These are phyloP conservation scores for Calcarius lapponicus DNA, from an alignment of 2,797 vertebrate genomes.

Conservation along the genomic window DNA sequence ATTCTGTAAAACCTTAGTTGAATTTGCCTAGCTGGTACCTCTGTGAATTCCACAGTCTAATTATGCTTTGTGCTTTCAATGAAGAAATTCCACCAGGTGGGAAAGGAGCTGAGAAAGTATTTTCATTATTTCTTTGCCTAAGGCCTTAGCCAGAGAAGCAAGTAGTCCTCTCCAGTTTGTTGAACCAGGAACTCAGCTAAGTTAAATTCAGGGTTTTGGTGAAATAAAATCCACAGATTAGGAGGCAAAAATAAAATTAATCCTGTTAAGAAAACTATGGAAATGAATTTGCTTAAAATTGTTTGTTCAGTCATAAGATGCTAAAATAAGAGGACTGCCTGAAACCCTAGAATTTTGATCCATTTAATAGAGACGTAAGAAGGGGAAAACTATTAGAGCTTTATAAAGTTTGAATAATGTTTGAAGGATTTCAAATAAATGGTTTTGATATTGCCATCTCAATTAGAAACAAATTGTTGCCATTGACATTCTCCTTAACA, in stretches of 20 bases:
- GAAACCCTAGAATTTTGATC: background rate
- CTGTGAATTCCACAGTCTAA: background rate
- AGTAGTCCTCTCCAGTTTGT: background rate
- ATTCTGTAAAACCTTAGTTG: background rate
- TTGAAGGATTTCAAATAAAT: background rate
- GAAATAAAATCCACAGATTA: background rate
- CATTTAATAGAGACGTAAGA: background rate
- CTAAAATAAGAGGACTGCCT: background rate
- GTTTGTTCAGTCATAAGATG: background rate
- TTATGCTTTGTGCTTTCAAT: background rate
- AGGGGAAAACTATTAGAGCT: background rate
- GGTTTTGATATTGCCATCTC: background rate
- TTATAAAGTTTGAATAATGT: background rate
- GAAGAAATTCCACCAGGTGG: background rate
- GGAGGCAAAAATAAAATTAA: background rate
- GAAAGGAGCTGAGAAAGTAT: background rate
- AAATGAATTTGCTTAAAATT: background rate
- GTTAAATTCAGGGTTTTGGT: background rate
- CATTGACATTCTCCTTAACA: background rate
- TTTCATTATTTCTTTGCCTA: constrained; percentile 9
- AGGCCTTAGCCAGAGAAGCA: background rate
- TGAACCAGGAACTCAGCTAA: background rate
- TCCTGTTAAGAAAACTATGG: background rate
- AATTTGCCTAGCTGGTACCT: background rate
- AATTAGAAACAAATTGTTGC: background rate